These are phyloP conservation scores for Lagorchestes hirsutus DNA, from an alignment of 2,797 vertebrate genomes.

Conservation along the genomic window DNA sequence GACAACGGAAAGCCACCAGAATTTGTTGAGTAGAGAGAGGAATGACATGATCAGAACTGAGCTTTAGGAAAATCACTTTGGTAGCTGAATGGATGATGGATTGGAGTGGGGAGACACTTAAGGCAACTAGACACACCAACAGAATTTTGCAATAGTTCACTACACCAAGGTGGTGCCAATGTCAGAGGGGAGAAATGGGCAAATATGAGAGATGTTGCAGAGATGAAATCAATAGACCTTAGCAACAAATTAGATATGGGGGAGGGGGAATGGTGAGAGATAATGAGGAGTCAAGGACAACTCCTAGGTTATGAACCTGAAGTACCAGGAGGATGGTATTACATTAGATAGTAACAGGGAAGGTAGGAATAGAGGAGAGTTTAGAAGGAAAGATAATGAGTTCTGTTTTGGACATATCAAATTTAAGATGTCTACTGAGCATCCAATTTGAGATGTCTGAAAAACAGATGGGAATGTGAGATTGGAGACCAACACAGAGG, in stretches of 20 bases:
- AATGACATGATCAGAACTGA: neutral
- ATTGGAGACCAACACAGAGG: neutral
- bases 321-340: too few relatives aligned
- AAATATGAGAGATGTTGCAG: neutral
- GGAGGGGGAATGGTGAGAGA: neutral
- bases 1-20: neutral
- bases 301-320: neutral
- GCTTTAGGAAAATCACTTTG: neutral
- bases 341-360: neutral
- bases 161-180: neutral
- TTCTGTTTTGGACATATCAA: neutral
- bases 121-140: neutral
- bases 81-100: neutral
- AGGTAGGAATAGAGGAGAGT: neutral
- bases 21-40: neutral
- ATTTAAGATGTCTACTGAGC: neutral
- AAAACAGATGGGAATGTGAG: neutral
- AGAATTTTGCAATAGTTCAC: neutral
- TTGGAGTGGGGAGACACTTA: neutral
- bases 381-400: neutral
- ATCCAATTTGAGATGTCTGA: neutral
- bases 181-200: neutral
- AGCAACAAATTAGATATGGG: neutral
- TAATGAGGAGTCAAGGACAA: neutral
- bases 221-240: neutral